Percentiles rank a stretch among this genome's conserved stretches.
phyloP scores from a whole-genome alignment of 2,797 vertebrate species.

The Sebastes elongatus region DNA sequence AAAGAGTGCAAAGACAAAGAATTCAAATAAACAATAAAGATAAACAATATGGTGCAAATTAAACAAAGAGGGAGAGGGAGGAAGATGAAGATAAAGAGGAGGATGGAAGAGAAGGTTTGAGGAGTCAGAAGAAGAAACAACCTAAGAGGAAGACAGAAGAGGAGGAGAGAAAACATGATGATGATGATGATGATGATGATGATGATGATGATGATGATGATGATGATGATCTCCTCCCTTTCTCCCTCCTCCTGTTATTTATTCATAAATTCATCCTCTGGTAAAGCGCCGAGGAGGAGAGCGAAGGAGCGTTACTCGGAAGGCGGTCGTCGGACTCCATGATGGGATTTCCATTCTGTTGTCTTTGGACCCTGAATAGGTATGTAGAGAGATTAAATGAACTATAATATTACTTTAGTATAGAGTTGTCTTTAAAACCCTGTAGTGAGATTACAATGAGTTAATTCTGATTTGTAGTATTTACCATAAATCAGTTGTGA shows the following conservation, averaged over 20 bases:
- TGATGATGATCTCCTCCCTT: background rate
- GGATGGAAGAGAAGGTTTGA: background rate
- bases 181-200: background rate
- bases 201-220: background rate
- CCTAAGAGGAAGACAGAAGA: background rate
- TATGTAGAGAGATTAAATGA: background rate
- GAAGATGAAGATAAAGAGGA: background rate
- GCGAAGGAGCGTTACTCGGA: background rate
- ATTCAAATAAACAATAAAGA: background rate
- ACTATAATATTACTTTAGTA: background rate
- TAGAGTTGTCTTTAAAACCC: background rate
- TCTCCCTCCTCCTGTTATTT: constrained; percentile 40
- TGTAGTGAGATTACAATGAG: background rate
- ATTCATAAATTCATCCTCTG: constrained; percentile 43
- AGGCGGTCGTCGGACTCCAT: background rate
- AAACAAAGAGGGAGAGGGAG: background rate
- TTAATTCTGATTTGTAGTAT: background rate
- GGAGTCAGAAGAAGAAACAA: too few species aligned
- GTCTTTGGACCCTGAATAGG: background rate
- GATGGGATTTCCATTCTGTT: background rate
- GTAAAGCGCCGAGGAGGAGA: constrained; percentile 2
- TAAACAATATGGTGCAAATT: background rate
- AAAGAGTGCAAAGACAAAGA: background rate
- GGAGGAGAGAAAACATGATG: background rate
- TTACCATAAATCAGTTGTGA: background rate